phyloP scores from a whole-genome alignment of 2,888 invertebrate species.

The Ochropleura leucogaster region DNA sequence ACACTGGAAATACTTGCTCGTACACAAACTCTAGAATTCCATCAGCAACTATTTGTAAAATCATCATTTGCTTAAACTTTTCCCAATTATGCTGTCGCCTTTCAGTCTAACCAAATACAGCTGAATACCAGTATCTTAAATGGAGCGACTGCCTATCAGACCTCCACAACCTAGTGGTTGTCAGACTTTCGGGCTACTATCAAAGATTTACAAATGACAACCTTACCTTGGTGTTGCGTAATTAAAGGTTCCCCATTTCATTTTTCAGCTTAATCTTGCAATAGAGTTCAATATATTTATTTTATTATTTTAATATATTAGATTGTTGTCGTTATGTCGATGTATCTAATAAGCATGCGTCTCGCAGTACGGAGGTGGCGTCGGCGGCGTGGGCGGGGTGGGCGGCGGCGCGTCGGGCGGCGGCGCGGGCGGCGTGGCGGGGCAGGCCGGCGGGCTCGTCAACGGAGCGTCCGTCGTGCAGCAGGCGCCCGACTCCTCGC shows the following conservation, averaged over 20 bases:
- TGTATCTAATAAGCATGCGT: constrained; percentile 15
- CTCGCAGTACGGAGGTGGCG: constrained; percentile 71
- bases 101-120: background rate
- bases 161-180: too few relatives aligned
- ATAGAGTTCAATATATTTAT: background rate
- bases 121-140: background rate
- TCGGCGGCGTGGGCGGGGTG: constrained; percentile 68
- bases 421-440: constrained; percentile 76
- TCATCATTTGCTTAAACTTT: background rate
- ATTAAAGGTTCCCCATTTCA: background rate
- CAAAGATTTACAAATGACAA: too few relatives aligned
- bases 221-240: background rate
- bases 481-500: constrained; percentile 87
- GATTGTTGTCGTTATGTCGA: background rate
- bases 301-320: background rate
- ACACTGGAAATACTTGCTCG: background rate
- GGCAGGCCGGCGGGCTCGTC: constrained; percentile 79
- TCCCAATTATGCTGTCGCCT: background rate
- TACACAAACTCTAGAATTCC: background rate
- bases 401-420: constrained; percentile 66
- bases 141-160: too few relatives aligned
- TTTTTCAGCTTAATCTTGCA: background rate
- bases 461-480: constrained; percentile 88
- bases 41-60: too few relatives aligned
- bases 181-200: too few relatives aligned